A percentile compares a stretch with the other conserved stretches of the same genome.
Conservation (phyloP, 2,113 vertebrate genomes). For the Cynopterus brachyotis region DNA sequence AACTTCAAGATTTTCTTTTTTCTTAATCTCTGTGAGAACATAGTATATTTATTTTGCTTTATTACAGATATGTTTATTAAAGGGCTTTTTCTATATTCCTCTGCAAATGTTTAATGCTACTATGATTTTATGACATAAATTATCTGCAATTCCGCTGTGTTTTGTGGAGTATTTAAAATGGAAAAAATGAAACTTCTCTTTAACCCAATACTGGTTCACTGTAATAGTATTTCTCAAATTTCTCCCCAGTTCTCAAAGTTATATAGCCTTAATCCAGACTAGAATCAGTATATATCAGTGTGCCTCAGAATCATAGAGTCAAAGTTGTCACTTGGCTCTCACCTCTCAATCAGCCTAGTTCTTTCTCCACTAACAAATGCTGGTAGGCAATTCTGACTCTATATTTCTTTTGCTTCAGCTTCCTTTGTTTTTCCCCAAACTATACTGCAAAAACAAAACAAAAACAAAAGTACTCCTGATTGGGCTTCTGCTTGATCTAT, state of each 20-base stretch:
- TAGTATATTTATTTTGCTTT: background rate
- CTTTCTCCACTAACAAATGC: background rate
- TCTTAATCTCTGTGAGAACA: background rate
- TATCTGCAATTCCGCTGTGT: background rate
- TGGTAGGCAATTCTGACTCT: background rate
- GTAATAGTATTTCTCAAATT: slow-evolving; percentile 1
- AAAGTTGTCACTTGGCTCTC: background rate
- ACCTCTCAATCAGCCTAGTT: background rate
- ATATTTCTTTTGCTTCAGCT: background rate
- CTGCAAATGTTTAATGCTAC: background rate
- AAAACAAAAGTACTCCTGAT: background rate
- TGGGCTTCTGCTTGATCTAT: background rate
- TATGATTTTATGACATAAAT: background rate
- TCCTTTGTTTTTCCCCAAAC: background rate
- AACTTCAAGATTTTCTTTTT: background rate
- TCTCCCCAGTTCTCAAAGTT: background rate
- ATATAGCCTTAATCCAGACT: background rate
- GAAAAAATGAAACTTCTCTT: background rate
- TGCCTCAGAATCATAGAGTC: background rate
- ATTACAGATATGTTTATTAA: background rate
- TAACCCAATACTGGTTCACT: background rate
- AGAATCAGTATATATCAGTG: background rate
- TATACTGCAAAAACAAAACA: background rate
- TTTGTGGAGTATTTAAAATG: background rate
- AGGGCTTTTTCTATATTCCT: background rate